Conservation (phyloP, 2,113 vertebrate genomes). For the Myodes glareolus region DNA sequence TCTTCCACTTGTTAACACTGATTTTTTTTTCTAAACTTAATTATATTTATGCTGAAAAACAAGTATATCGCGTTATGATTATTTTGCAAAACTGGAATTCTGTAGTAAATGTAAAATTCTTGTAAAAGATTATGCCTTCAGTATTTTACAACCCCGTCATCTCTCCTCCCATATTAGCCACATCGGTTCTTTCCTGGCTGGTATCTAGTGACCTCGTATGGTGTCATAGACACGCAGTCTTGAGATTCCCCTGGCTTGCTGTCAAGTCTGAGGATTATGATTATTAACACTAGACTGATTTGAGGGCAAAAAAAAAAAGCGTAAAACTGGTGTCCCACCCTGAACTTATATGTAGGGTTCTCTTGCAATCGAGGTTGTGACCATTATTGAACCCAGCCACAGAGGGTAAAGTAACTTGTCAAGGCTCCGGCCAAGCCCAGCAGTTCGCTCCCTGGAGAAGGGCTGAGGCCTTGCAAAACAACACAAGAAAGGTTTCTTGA, state of each 20-base stretch:
- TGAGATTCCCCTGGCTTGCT: neutral
- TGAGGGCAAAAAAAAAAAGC: neutral
- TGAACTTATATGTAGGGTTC: neutral
- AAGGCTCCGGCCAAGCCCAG: neutral
- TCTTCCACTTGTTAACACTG: neutral
- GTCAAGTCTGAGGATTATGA: neutral
- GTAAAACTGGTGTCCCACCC: neutral
- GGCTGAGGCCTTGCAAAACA: too few relatives aligned
- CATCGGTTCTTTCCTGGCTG: neutral
- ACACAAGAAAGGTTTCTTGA: neutral
- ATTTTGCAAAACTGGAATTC: constrained; percentile 18
- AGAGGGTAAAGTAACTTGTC: neutral
- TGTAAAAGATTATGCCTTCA: neutral
- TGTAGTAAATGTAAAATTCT: neutral
- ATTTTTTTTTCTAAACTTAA: constrained; percentile 50
- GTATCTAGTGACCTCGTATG: neutral
- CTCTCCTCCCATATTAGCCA: neutral
- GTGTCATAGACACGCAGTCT: neutral
- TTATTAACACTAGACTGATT: neutral
- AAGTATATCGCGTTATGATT: neutral
- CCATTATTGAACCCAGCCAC: neutral
- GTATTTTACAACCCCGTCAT: neutral
- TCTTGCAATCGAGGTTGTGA: neutral
- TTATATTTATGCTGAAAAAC: neutral
- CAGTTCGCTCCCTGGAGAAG: neutral